Evolutionary conservation across 1,140 invertebrate genomes (phyloP).

Genomic region (Pogonomyrmex barbatus): DNA sequence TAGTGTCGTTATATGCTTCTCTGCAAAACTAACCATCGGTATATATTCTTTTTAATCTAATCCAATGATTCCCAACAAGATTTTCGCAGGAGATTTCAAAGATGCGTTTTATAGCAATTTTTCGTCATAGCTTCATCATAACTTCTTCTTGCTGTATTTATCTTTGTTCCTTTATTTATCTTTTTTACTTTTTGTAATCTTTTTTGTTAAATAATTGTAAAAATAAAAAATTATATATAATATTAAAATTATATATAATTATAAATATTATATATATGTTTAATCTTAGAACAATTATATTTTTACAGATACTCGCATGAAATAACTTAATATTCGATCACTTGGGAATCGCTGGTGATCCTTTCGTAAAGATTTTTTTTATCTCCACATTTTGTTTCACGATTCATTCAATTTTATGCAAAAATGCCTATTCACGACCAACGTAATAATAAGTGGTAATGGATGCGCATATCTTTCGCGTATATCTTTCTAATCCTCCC

Average conservation of each 20-base stretch:
- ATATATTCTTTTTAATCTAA: constrained; percentile 16
- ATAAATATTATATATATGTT: not conserved
- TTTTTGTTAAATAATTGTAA: too few species aligned
- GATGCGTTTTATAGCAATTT: not conserved
- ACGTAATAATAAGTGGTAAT: constrained; percentile 19
- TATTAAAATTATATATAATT: too few species aligned
- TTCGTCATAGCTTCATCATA: not conserved
- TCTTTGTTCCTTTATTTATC: not conserved
- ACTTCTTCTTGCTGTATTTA: not conserved
- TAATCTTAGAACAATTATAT: constrained; percentile 8
- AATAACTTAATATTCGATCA: not conserved
- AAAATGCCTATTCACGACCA: constrained; percentile 16
- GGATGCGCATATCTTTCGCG: not conserved
- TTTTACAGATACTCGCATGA: not conserved
- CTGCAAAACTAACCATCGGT: not conserved
- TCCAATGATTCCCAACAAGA: constrained; percentile 3
- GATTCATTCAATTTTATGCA: not conserved
- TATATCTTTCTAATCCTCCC: constrained; percentile 6
- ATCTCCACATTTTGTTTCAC: not conserved
- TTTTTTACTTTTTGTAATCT: not conserved
- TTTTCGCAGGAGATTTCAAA: not conserved
- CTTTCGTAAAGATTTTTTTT: not conserved
- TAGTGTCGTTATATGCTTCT: constrained; percentile 12
- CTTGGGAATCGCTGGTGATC: constrained; percentile 25
- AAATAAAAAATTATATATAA: too few species aligned